phyloP scores from a whole-genome alignment of 2,888 invertebrate genomes.

The Buathra laborator region DNA sequence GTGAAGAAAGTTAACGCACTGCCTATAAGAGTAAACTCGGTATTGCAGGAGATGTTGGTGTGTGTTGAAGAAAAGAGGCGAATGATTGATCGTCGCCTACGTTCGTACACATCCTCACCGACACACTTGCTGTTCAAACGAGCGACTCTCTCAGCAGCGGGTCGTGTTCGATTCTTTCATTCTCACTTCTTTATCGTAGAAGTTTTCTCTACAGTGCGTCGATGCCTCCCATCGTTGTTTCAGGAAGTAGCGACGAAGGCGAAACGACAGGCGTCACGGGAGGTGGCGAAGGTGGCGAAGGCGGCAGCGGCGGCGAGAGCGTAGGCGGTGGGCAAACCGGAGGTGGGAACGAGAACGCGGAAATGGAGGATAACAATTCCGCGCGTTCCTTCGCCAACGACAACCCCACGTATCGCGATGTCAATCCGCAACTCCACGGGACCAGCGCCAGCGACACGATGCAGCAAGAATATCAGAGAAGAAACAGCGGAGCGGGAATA shows the following conservation, averaged over 20 bases:
- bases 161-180: conserved; percentile 28
- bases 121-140: conserved; percentile 6
- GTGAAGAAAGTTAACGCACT: neutral
- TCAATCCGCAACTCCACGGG: conserved; percentile 74
- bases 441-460: conserved; percentile 74
- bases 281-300: conserved; percentile 80
- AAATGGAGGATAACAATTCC: conserved; percentile 73
- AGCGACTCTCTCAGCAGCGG: conserved; percentile 6
- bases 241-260: conserved; percentile 87
- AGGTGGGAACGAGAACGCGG: conserved; percentile 87
- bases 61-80: conserved; percentile 10
- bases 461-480: conserved; percentile 67
- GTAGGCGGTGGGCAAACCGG: conserved; percentile 85
- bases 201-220: conserved; percentile 51
- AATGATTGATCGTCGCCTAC: conserved; percentile 43
- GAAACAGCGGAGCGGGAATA: conserved; percentile 56
- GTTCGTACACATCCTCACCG: neutral
- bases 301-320: conserved; percentile 86
- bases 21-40: conserved; percentile 1
- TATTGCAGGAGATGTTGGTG: neutral
- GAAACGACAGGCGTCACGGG: conserved; percentile 83
- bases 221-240: conserved; percentile 59
- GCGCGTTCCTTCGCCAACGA: conserved; percentile 68
- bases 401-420: conserved; percentile 76
- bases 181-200: conserved; percentile 7